Base-by-base conservation (phyloP, 1,140 invertebrate genomes). In the Drosophila dunni region DNA sequence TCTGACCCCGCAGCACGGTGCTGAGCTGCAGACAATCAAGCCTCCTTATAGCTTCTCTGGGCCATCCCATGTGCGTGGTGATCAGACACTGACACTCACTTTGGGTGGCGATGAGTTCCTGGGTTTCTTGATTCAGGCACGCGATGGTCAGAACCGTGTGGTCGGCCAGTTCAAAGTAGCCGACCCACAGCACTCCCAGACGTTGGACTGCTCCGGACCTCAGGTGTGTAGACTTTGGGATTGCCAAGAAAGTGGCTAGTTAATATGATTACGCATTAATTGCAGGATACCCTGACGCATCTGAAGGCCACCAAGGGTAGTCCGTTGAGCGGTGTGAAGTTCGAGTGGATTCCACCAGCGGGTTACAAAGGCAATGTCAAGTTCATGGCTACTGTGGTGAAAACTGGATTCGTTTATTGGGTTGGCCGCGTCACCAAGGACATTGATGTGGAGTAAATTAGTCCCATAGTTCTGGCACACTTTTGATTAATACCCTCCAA, bases 321-420 rank as follows among this genome's bases (percentile, higher is more conserved):
- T 33, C 81, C 82, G 0, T 2, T 85, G 29, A 80, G 58, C 11
- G 78, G 51, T 29, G 5, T 79, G 5, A 58, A 62, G 20, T 90
- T 93, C 10, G 89, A 88, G 0, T 93, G 93, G 93, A 73, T 51
- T 20, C 69, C 93, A n/a, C 93, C 93, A 46, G 73, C 75, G 3
- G 74, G 81, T 15, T 84, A 93, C 51, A 81, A 85, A 50, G 92
- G 92, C 67, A 91, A 88, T 62, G 91, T 93, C 20, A 90, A 81
- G 65, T 91, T 93, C 51, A 84, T 92, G 72, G 92, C 81, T 7
- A 93, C 93, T 11, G 88, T 93, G 7, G 93, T 92, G 7, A 84
- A 93, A 63, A 86, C 92, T 58, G 85, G 92, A 50, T 92, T 84
- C 34, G 89, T 89, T 46, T 93, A 92, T 46, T 93, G 93, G 93